Base-by-base conservation (phyloP, 2,797 vertebrate species). In the Aplochiton taeniatus region DNA sequence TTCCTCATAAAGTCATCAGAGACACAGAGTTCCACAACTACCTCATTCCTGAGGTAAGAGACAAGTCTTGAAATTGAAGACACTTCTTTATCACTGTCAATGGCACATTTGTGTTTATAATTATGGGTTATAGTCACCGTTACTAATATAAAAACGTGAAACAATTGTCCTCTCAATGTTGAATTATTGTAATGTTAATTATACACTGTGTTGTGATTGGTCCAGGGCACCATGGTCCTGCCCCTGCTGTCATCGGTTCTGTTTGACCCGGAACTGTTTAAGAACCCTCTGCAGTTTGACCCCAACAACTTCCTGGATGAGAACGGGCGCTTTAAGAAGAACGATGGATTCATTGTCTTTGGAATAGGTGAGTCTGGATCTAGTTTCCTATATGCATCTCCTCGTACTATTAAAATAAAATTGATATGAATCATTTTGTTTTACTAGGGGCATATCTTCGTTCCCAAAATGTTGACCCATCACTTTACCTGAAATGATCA, bases 221-320 rank as follows among this genome's bases (percentile, higher is more conserved):
- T 67, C 18, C 13, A 85, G 83, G 81, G 70, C n/a, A 77, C 79
- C 11, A 51, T 66, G 13, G 63, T 83, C 49, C 58, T 77, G 55
- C 81, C 81, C n/a, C 72, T 85, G 13, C 16, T 83, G 43, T 77
- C 69, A 1, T 85, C 83, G 2, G 80, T 73, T 45, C 88, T 7
- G 70, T 82, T 52, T 57, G 91, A 91, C 65, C 69, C 79, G 9
- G 69, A 72, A 50, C 79, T 85, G 42, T 93, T 88, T 79, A 73
- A 82, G 58, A 81, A 75, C 0, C 90, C 90, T 4, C 0, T 13
- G 0, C 63, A 71, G 1, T 92, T 92, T 75, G 73, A 90, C 61
- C 89, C 89, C 2, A 70, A 85, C 10, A 87, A 91, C 76, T 92
- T 93, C 60, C 73, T 92, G 71, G 82, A 90, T 58, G 79, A 85